Evolutionary conservation across 1,140 invertebrate species (phyloP), one percentile per base, ranked within the genome.

Genomic region (Neuroterus valhalla): DNA sequence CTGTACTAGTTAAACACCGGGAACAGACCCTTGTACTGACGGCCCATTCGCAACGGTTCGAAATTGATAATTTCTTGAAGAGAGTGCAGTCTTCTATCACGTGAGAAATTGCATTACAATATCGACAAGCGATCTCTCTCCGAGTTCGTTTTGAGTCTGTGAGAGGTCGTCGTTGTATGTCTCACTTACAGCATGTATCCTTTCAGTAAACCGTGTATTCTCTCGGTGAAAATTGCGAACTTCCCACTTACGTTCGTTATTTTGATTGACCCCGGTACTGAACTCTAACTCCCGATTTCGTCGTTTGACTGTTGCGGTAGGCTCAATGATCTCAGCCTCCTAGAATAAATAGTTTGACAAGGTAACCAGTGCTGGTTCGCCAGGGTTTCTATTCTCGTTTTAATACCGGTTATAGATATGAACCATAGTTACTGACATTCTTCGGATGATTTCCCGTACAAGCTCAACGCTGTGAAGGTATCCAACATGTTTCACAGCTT

Each of bases 391-490:
- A 8, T 26, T 31, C 2, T 26, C 21, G 2, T 12, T 10, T 2
- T 15, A 5, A 46, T 72, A 46, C 12, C 44, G 43, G 26, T 23
- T 66, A 26, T 66, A 72, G 12, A n/a, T 26, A 1, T 66, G n/a
- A 17, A 66, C n/a, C 17, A 48, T 17, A 10, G 19, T 8, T 0
- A 4, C 12, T 15, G 71, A 43, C 26, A 69, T 70, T 50, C 70
- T 77, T 12, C 10, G 19, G 4, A 42, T 42, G n/a, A 68, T 70
- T 21, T 70, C 19, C 15, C n/a, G 21, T 3, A 46, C 17, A 5
- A 76, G 14, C 19, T 76, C 55, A 1, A 31, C 19, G 3, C 66
- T 69, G 21, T 72, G 66, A 4, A 76, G 50, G 48, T 72, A 76
- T 14, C 67, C 50, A 2, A 21, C 45, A n/a, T 68, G 21, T 14